A percentile compares a stretch with the other conserved stretches of the same genome.
These are phyloP conservation scores for Austrofundulus limnaeus DNA, from an alignment of 2,113 vertebrate species.

Conservation along the genomic window DNA sequence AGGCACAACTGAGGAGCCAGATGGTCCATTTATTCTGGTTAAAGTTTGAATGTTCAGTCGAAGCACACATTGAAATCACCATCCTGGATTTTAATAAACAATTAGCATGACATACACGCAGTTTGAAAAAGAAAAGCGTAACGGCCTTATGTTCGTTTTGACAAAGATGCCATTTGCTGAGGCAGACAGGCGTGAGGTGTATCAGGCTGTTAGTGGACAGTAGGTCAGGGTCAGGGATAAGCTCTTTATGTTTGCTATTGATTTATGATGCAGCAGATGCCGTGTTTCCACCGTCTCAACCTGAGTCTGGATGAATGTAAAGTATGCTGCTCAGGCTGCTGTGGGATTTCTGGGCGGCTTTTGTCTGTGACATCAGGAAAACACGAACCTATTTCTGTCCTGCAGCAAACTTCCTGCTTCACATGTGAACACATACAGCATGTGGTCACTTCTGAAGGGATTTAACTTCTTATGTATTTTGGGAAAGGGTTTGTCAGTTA, in stretches of 20 bases:
- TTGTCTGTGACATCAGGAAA: constrained; percentile 18
- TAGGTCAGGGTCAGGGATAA: constrained; percentile 13
- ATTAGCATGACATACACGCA: not conserved
- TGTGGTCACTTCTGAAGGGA: not conserved
- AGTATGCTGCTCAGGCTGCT: constrained; percentile 27
- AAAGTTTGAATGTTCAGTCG: constrained; percentile 12
- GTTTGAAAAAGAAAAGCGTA: not conserved
- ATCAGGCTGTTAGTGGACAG: constrained; percentile 14
- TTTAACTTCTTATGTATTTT: not conserved
- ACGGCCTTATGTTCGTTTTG: constrained; percentile 5
- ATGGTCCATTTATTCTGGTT: constrained; percentile 28
- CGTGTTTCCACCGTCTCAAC: not conserved
- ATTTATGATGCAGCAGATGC: constrained; percentile 46
- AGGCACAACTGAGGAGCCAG: constrained; percentile 2
- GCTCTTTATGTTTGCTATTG: constrained; percentile 13
- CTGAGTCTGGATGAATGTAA: not conserved
- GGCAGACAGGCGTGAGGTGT: constrained; percentile 34
- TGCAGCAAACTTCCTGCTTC: not conserved
- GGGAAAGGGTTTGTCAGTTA: not conserved
- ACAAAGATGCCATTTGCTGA: constrained; percentile 10
- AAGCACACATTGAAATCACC: constrained; percentile 10
- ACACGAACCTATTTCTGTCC: constrained; percentile 10
- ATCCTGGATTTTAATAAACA: constrained; percentile 8
- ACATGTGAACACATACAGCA: not conserved
- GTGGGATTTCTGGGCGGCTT: constrained; percentile 11